phyloP scores from a whole-genome alignment of 2,113 vertebrate genomes.

The Orthochromis malagaraziensis region DNA sequence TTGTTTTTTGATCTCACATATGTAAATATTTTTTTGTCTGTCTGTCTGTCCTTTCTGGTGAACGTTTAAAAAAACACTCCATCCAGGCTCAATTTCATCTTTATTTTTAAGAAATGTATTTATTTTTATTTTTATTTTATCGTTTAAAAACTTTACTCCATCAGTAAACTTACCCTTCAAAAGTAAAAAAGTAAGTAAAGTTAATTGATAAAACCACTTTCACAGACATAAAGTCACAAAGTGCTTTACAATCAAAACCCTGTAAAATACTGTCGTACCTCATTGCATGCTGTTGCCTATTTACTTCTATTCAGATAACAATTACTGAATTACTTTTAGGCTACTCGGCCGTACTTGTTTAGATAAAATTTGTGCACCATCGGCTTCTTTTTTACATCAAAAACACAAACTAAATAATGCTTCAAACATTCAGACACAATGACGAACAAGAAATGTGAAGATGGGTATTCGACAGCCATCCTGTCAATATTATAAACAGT shows the following conservation, averaged over 20 bases:
- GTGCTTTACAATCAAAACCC: not conserved
- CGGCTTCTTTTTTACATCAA: not conserved
- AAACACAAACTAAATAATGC: not conserved
- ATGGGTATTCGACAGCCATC: not conserved
- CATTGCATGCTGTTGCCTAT: not conserved
- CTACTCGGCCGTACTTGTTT: not conserved
- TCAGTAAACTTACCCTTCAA: not conserved
- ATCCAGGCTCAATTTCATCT: not conserved
- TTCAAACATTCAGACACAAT: not conserved
- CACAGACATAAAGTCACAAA: not conserved
- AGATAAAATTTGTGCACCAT: not conserved
- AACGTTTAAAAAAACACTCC: not conserved
- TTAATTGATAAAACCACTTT: not conserved
- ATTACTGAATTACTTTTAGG: not conserved
- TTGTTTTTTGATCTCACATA: not conserved
- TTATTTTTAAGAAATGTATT: not conserved
- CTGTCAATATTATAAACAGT: not conserved
- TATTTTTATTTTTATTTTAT: not conserved
- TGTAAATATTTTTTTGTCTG: not conserved
- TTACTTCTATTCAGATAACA: not conserved
- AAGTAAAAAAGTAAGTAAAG: not conserved
- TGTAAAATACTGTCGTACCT: not conserved
- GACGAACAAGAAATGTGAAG: not conserved
- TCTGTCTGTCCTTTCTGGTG: not conserved
- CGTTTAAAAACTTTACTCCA: not conserved